These are phyloP conservation scores for Drosophila tanythrix DNA, from an alignment of 2,888 invertebrate species.

Conservation along the genomic window DNA sequence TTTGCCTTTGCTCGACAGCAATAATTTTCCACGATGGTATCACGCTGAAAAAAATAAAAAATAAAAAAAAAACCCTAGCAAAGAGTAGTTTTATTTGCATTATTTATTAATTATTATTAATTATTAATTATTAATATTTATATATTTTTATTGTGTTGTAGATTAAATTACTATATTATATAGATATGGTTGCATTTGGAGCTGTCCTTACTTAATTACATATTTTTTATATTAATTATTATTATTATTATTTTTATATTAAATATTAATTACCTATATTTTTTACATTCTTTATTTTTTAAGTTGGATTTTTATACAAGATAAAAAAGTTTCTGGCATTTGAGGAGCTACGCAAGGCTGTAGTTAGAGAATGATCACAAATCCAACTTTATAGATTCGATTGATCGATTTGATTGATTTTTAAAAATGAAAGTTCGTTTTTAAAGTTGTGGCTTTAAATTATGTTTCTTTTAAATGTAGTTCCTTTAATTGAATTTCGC, in stretches of 20 bases:
- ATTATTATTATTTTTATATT: too few species aligned
- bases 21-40: neutral
- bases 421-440: neutral
- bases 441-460: neutral
- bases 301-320: neutral
- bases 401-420: neutral
- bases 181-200: neutral
- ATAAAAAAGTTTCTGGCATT: neutral
- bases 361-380: neutral
- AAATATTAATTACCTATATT: neutral
- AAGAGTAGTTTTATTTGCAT: neutral
- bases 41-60: conserved; percentile 4
- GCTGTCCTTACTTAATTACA: neutral
- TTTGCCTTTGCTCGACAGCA: neutral
- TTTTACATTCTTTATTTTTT: neutral
- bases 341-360: neutral
- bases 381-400: neutral
- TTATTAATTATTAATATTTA: neutral
- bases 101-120: too few species aligned
- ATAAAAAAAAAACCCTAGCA: neutral
- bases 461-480: too few species aligned
- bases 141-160: neutral
- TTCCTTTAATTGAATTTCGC: too few species aligned
- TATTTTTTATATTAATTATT: too few species aligned
- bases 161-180: neutral